Base-by-base conservation (phyloP, 2,797 vertebrate genomes). In the Kryptolebias ocellatus region DNA sequence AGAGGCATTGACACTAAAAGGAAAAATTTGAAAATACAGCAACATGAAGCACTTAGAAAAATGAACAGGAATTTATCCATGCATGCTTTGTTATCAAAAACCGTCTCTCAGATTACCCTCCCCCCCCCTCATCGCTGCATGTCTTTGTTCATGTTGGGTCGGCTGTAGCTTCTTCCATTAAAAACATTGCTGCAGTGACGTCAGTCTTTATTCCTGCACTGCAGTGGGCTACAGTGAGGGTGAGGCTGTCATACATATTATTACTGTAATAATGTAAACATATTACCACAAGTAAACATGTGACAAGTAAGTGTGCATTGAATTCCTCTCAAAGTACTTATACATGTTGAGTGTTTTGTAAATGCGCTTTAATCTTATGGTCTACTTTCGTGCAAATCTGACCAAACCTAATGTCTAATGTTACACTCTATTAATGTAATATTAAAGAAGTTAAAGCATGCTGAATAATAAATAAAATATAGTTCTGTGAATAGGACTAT, bases 151-250 rank as follows among this genome's bases (percentile, higher is more conserved):
- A 49, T 59, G 53, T 31, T 31, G 56, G 66, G 52, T 17, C 34
- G 56, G 50, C 68, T 69, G 53, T 56, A 57, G 64, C 79, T 74
- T 79, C 72, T 74, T 73, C 70, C 73, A 84, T 70, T 74, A 72
- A 76, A 74, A 66, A 61, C 71, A 88, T 83, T 89, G 75, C 89
- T 90, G 91, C 91, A 91, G 54, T 92, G 85, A 93, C 78, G 81
- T 93, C 92, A 92, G 67, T 50, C 52, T 58, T 70, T 63, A 70
- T 49, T 74, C 67, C 79, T 81, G 74, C 67, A 64, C 82, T 89
- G 88, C 91, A 87, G 83, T 76, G 52, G 67, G 39, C 62, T 49
- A 57, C 64, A 28, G 64, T 52, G 55, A 58, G 49, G 8, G 49
- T 20, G 49, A 24, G 49, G 49, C 18, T 24, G 6, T 39, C 37